Conservation (phyloP, 2,113 vertebrate genomes). For the Nothobranchius furzeri region DNA sequence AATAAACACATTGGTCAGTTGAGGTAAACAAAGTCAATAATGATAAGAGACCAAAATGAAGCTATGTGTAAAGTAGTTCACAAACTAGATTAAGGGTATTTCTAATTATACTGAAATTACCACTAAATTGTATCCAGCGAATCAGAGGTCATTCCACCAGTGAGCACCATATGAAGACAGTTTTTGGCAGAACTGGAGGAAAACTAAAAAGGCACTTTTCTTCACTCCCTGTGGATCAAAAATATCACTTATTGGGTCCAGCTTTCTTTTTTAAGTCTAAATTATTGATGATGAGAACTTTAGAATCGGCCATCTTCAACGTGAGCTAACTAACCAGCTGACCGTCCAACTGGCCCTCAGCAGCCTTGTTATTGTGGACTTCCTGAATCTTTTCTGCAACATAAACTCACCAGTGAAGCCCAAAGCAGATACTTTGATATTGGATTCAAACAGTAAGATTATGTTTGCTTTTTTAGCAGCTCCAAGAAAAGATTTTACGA, state of each 20-base stretch:
- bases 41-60: too few relatives aligned
- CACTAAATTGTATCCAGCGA: too few relatives aligned
- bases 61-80: too few relatives aligned
- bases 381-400: neutral
- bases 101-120: too few relatives aligned
- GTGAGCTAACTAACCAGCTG: neutral
- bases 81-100: too few relatives aligned
- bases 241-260: neutral
- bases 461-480: conserved; percentile 28
- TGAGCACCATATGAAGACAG: neutral
- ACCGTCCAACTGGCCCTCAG: neutral
- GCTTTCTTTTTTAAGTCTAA: neutral
- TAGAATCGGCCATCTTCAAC: neutral
- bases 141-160: neutral
- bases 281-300: neutral
- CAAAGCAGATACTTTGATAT: conserved; percentile 25
- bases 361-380: neutral
- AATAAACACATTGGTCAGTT: neutral
- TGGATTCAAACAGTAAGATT: conserved; percentile 25
- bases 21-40: too few relatives aligned
- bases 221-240: neutral
- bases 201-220: neutral
- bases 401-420: conserved; percentile 6
- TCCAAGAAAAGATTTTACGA: conserved; percentile 34
- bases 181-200: neutral